phyloP scores from a whole-genome alignment of 2,797 vertebrate genomes.

The Mastacembelus armatus region DNA sequence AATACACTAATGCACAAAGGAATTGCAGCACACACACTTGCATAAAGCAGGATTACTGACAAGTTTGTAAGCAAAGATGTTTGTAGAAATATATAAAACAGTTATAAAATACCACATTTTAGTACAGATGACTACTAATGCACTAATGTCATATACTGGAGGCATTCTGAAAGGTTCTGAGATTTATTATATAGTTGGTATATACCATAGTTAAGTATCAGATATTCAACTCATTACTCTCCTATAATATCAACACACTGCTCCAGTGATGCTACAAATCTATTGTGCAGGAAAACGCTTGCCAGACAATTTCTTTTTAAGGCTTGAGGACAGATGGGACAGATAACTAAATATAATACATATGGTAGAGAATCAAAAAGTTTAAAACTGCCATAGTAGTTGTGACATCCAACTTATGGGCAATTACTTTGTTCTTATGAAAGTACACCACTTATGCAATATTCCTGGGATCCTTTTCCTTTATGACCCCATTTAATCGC shows the following conservation, averaged over 20 bases:
- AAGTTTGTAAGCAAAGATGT: background rate
- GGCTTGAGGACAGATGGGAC: conserved; percentile 28
- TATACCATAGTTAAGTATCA: no score
- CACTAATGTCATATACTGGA: background rate
- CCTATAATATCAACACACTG: background rate
- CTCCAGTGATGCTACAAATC: conserved; percentile 19
- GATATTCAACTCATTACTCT: conserved; percentile 4
- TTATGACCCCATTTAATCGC: background rate
- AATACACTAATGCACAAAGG: conserved; percentile 5
- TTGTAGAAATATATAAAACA: conserved; percentile 2
- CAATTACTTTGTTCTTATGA: background rate
- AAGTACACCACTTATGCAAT: background rate
- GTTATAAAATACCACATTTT: background rate
- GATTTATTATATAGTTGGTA: no score
- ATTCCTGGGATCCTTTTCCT: background rate
- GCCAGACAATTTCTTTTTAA: conserved; percentile 20
- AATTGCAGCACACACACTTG: background rate
- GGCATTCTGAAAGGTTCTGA: no score
- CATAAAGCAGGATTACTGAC: background rate
- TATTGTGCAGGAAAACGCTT: conserved; percentile 11
- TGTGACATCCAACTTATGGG: conserved; percentile 2
- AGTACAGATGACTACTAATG: background rate
- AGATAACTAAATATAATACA: conserved; percentile 17
- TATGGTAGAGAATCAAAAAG: background rate
- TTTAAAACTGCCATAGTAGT: background rate